These are phyloP conservation scores for Xenopus laevis DNA, from an alignment of 2,113 vertebrate species.

Conservation along the genomic window DNA sequence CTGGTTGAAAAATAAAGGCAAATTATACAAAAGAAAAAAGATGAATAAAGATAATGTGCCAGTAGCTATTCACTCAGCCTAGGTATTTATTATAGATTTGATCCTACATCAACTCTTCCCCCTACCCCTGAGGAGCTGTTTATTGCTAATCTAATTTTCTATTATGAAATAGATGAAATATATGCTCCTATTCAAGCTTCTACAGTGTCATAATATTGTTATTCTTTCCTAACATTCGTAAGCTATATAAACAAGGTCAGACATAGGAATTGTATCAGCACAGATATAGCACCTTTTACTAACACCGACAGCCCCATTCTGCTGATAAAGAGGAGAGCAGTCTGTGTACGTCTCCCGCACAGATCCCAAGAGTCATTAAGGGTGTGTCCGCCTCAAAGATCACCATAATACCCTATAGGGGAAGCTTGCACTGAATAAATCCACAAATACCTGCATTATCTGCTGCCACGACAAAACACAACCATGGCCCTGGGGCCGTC, in stretches of 20 bases:
- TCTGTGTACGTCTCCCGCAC: slow-evolving; percentile 21
- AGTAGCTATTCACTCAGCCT: too few species aligned
- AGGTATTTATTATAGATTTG: too few species aligned
- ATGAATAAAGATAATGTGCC: too few species aligned
- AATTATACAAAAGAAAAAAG: too few species aligned
- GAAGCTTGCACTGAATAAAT: slow-evolving; percentile 8
- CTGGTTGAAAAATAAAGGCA: too few species aligned
- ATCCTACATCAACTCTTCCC: too few species aligned
- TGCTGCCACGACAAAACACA: background rate
- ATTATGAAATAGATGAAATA: too few species aligned
- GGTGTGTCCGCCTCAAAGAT: slow-evolving; percentile 28
- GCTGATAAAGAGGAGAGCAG: slow-evolving; percentile 12
- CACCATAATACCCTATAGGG: slow-evolving; percentile 10
- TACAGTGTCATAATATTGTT: too few species aligned
- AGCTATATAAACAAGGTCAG: background rate
- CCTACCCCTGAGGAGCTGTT: too few species aligned
- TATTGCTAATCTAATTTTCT: too few species aligned
- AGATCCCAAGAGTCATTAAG: slow-evolving; percentile 42
- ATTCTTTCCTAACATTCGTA: too few species aligned
- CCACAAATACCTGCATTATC: background rate
- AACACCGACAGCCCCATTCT: slow-evolving; percentile 13
- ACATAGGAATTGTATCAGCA: background rate
- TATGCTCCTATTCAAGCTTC: too few species aligned
- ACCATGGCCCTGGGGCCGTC: background rate
- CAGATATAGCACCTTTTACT: slow-evolving; percentile 12